These are phyloP conservation scores for Drosophila baimaii DNA, from an alignment of 1,140 invertebrate species.

Conservation along the genomic window DNA sequence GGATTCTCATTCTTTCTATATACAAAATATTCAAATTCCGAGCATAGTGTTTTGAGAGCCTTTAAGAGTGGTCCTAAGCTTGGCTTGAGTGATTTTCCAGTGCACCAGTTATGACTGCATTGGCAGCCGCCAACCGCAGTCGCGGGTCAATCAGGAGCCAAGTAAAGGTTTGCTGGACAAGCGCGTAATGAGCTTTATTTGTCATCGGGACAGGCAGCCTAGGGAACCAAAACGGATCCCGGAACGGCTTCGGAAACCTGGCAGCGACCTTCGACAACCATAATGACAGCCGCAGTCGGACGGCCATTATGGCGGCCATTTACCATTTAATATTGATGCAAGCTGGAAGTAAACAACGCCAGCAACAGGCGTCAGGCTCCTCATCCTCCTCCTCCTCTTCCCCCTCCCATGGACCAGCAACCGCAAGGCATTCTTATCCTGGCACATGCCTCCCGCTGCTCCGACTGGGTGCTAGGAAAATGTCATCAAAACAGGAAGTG, in stretches of 20 bases:
- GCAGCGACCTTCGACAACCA: conserved; percentile 1
- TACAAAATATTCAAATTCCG: too few relatives aligned
- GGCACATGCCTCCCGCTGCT: conserved; percentile 24
- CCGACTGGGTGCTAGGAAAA: conserved; percentile 71
- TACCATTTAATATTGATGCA: conserved; percentile 63
- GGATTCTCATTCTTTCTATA: too few relatives aligned
- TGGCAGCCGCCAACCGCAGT: conserved; percentile 15
- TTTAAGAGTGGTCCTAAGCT: not conserved
- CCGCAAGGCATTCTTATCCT: conserved; percentile 19
- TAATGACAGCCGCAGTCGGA: conserved; percentile 49
- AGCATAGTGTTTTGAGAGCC: not conserved
- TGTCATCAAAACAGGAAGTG: conserved; percentile 84
- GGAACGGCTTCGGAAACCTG: not conserved
- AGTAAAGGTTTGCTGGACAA: conserved; percentile 33
- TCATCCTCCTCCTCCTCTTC: not conserved
- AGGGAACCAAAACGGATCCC: not conserved
- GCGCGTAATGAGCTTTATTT: conserved; percentile 61
- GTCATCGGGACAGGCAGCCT: conserved; percentile 17
- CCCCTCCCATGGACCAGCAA: not conserved
- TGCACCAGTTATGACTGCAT: conserved; percentile 27
- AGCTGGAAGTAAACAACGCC: conserved; percentile 34
- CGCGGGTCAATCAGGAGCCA: conserved; percentile 41
- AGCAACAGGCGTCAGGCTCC: conserved; percentile 36
- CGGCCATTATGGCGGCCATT: conserved; percentile 55
- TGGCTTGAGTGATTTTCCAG: not conserved